These are phyloP conservation scores for Cairina moschata DNA, from an alignment of 2,113 vertebrate species.

Conservation along the genomic window DNA sequence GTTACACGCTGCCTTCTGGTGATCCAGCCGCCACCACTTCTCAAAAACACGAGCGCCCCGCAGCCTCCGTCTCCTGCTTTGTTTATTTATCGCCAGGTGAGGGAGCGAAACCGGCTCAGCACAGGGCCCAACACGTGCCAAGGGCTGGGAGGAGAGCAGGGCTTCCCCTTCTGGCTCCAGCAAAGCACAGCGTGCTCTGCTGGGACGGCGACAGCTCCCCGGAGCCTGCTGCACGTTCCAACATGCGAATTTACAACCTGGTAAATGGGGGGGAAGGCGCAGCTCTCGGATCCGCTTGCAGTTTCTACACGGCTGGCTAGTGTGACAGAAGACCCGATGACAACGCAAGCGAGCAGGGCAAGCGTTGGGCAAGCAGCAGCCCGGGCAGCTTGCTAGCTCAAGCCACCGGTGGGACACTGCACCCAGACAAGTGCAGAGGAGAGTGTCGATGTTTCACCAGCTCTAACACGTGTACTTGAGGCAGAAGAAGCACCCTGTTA, in stretches of 20 bases:
- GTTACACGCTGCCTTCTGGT: accelerated
- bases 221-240: background rate
- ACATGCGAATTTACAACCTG: background rate
- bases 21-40: background rate
- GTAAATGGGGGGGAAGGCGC: background rate
- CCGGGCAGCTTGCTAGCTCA: background rate
- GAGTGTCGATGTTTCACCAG: background rate
- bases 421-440: accelerated
- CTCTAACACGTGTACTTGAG: background rate
- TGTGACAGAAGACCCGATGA: background rate
- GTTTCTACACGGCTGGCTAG: background rate
- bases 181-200: background rate
- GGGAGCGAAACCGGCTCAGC: background rate
- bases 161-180: background rate
- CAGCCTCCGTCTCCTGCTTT: background rate
- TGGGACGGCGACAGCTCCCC: background rate
- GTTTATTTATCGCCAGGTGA: background rate
- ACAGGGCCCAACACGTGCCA: accelerated
- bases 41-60: background rate
- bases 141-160: background rate
- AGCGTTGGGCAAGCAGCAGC: background rate
- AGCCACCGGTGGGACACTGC: background rate
- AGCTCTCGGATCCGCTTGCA: background rate
- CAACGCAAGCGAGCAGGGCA: background rate
- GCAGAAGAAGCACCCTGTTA: background rate